Conservation (phyloP, 2,888 invertebrate genomes). For the Drosophila infuscata region DNA sequence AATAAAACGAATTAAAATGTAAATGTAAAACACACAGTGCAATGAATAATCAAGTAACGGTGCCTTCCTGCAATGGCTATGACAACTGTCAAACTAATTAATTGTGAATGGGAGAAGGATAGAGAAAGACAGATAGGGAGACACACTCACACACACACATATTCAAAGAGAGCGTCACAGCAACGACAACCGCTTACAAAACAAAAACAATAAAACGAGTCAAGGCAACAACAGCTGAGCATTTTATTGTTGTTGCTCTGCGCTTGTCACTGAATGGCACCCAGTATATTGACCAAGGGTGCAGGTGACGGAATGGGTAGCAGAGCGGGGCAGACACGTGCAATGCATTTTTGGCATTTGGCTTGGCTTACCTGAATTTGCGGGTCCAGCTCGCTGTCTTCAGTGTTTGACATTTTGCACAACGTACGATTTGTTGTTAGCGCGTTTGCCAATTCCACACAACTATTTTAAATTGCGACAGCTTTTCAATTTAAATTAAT, state of each 20-base stretch:
- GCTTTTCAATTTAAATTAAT: constrained; percentile 56
- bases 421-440: constrained; percentile 26
- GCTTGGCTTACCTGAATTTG: constrained; percentile 83
- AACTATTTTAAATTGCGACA: constrained; percentile 26
- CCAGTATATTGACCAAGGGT: not conserved
- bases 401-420: constrained; percentile 71
- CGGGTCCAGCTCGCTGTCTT: constrained; percentile 84
- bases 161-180: constrained; percentile 35
- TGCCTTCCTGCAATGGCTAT: constrained; percentile 46
- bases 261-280: constrained; percentile 45
- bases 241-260: constrained; percentile 19
- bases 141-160: constrained; percentile 6
- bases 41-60: constrained; percentile 38
- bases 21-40: constrained; percentile 40
- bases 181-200: constrained; percentile 32
- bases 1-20: constrained; percentile 40
- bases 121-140: not conserved
- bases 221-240: constrained; percentile 61
- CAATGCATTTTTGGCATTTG: constrained; percentile 14
- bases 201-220: constrained; percentile 38
- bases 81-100: constrained; percentile 47
- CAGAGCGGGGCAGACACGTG: constrained; percentile 35
- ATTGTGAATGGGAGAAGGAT: constrained; percentile 7
- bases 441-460: constrained; percentile 30
- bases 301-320: not conserved